phyloP scores from a whole-genome alignment of 2,888 invertebrate species.

The Micropterix aruncella region DNA sequence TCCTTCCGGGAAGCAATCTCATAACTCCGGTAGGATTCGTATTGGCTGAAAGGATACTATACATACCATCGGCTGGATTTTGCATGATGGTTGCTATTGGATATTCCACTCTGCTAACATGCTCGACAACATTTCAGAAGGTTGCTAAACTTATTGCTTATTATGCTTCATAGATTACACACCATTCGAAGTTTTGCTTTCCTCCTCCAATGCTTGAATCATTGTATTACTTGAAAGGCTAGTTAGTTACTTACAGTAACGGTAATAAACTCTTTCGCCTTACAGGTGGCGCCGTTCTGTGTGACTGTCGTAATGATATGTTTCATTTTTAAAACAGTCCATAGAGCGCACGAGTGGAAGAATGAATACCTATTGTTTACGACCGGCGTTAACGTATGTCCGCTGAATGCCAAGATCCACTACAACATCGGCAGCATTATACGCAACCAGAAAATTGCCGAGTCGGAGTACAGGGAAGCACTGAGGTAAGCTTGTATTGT shows the following conservation, averaged over 20 bases:
- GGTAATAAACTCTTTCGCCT: neutral
- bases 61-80: constrained; percentile 71
- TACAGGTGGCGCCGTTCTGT: too few species aligned
- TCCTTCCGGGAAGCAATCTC: constrained; percentile 73
- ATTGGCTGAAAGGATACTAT: constrained; percentile 74
- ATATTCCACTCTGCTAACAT: constrained; percentile 24
- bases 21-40: constrained; percentile 83
- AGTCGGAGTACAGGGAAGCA: constrained; percentile 64
- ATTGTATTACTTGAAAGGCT: too few species aligned
- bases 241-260: too few species aligned
- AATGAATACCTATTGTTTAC: constrained; percentile 64
- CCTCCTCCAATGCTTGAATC: too few species aligned
- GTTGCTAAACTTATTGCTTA: too few species aligned
- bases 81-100: constrained; percentile 57
- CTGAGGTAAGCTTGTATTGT: constrained; percentile 54
- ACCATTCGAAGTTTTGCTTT: too few species aligned
- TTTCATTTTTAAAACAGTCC: constrained; percentile 32
- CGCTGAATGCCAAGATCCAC: constrained; percentile 83
- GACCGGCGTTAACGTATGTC: constrained; percentile 77
- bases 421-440: constrained; percentile 89
- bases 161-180: too few species aligned
- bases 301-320: constrained; percentile 13
- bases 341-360: constrained; percentile 67
- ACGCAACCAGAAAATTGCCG: too few species aligned
- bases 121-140: constrained; percentile 8